Conservation (phyloP, 2,888 invertebrate species). For the Corythucha ciliata region DNA sequence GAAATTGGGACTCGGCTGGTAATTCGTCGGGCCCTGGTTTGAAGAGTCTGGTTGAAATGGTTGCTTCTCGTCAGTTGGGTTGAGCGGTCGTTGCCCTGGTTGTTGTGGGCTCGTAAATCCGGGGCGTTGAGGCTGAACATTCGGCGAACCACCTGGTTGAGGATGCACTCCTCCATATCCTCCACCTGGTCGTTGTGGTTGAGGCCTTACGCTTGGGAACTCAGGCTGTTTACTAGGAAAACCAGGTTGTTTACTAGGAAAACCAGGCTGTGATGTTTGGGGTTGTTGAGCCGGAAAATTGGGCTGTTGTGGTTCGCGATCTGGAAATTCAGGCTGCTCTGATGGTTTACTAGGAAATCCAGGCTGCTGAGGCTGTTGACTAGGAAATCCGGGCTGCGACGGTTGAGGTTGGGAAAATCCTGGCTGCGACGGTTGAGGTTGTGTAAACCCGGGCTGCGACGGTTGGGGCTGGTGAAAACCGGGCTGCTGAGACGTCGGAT, state of each 20-base stretch:
- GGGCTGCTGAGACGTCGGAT: constrained; percentile 9
- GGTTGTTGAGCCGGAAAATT: neutral
- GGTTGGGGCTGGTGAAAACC: constrained; percentile 11
- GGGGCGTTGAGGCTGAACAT: neutral
- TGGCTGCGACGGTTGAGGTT: constrained; percentile 16
- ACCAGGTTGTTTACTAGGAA: constrained; percentile 9
- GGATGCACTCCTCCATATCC: neutral
- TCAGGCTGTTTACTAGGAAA: neutral
- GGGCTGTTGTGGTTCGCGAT: constrained; percentile 12
- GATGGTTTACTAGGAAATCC: constrained; percentile 39
- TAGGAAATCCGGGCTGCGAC: constrained; percentile 5
- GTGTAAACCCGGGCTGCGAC: constrained; percentile 13
- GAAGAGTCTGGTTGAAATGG: constrained; percentile 11
- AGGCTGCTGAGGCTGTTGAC: constrained; percentile 32
- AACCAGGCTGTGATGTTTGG: constrained; percentile 11
- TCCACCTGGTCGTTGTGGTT: neutral
- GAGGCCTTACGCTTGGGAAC: neutral
- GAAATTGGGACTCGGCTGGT: neutral
- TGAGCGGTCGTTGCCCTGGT: constrained; percentile 7
- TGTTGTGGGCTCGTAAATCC: neutral
- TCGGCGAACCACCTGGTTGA: neutral
- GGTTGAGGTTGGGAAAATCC: constrained; percentile 10
- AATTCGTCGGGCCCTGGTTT: neutral
- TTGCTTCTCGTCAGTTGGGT: constrained; percentile 8
- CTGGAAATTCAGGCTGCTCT: constrained; percentile 16